phyloP scores from a whole-genome alignment of 2,113 vertebrate genomes.

The Lycaon pictus region DNA sequence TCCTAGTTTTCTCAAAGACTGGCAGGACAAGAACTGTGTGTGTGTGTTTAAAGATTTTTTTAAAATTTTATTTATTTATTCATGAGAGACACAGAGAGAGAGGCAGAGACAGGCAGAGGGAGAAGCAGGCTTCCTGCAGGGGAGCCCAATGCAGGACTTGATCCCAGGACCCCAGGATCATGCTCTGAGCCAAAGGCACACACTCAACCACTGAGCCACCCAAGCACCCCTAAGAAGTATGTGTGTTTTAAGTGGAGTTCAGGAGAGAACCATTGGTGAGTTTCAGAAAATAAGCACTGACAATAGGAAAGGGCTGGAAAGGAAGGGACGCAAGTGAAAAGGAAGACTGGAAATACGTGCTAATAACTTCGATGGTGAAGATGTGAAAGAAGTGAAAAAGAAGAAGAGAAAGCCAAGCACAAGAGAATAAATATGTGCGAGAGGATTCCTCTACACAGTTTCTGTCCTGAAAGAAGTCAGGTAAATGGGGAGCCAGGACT shows the following conservation, averaged over 20 bases:
- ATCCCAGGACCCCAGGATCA: no score
- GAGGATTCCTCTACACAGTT: not conserved
- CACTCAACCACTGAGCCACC: no score
- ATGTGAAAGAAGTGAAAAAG: not conserved
- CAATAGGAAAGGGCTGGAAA: not conserved
- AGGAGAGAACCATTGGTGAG: not conserved
- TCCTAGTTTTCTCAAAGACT: constrained; percentile 49
- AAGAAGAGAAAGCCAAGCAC: not conserved
- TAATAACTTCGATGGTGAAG: not conserved
- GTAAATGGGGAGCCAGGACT: not conserved
- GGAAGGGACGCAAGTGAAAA: not conserved
- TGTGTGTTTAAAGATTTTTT: no score
- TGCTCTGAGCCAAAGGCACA: no score
- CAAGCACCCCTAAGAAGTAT: not conserved
- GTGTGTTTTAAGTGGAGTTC: not conserved
- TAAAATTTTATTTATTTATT: no score
- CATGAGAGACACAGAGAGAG: no score
- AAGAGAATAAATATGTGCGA: not conserved
- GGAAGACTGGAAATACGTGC: not conserved
- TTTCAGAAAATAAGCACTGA: not conserved
- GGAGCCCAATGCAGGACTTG: no score
- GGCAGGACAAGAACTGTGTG: not conserved
- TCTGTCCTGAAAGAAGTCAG: not conserved
- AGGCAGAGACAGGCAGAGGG: no score
- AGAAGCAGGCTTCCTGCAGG: no score